A percentile compares a stretch with the other conserved stretches of the same genome.
Conservation (phyloP, 2,888 invertebrate species). For the Hipparchia sbordonii region DNA sequence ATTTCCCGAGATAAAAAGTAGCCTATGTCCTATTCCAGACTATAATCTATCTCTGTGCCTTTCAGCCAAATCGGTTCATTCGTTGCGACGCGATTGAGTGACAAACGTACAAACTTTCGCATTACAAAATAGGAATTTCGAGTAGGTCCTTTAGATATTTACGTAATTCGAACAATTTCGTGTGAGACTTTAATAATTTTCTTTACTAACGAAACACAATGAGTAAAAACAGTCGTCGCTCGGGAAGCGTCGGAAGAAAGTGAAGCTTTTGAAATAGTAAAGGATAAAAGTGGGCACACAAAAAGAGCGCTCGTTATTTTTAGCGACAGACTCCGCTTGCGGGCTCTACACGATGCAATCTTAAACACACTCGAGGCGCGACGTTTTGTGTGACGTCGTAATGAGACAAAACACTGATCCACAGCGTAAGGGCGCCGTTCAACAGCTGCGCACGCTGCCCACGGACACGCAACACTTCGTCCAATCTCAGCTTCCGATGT, state of each 20-base stretch:
- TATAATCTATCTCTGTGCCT: too few species aligned
- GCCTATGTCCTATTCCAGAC: too few species aligned
- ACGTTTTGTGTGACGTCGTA: constrained; percentile 25
- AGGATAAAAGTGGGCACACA: constrained; percentile 22
- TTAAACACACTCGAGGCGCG: constrained; percentile 31
- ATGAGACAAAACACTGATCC: constrained; percentile 26
- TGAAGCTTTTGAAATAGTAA: constrained; percentile 20
- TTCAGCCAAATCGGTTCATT: too few species aligned
- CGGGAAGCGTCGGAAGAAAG: constrained; percentile 19
- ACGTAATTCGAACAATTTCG: not conserved
- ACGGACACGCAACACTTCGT: too few species aligned
- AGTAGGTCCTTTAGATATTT: not conserved
- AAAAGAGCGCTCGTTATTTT: constrained; percentile 36
- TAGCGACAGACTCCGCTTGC: constrained; percentile 23
- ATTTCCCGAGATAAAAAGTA: too few species aligned
- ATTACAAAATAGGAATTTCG: too few species aligned
- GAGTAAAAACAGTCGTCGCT: constrained; percentile 16
- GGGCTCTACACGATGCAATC: constrained; percentile 22
- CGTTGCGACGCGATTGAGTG: too few species aligned
- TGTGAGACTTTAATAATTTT: not conserved
- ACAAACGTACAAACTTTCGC: too few species aligned
- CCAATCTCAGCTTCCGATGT: too few species aligned
- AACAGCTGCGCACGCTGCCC: too few species aligned
- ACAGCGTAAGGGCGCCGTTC: too few species aligned
- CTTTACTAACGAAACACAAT: constrained; percentile 6